Conservation (phyloP, 2,888 invertebrate species). For the Trisateles emortualis region DNA sequence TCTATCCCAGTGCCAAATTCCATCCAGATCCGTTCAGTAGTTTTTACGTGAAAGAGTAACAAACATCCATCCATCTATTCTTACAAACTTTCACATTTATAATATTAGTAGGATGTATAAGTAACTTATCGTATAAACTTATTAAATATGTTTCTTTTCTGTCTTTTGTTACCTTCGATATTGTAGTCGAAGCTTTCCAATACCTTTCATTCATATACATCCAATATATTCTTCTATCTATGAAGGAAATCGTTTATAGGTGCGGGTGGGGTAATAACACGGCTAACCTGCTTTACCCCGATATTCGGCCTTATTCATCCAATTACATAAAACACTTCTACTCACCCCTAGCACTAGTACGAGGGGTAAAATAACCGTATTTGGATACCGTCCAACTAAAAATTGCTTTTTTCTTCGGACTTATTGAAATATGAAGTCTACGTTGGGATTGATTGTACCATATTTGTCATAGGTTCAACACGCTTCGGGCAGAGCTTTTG, state of each 20-base stretch:
- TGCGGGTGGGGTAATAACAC: slow-evolving; percentile 30
- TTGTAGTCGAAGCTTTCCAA: slow-evolving; percentile 7
- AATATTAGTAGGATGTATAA: too few species aligned
- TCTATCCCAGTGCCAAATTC: too few species aligned
- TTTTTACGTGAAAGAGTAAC: too few species aligned
- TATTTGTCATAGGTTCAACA: slow-evolving; percentile 55
- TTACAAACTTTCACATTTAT: too few species aligned
- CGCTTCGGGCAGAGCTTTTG: slow-evolving; percentile 43
- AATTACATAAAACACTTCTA: slow-evolving; percentile 42
- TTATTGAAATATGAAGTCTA: slow-evolving; percentile 57
- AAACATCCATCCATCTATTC: too few species aligned
- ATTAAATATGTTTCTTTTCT: too few species aligned
- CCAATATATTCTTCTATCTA: slow-evolving; percentile 25
- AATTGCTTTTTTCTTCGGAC: slow-evolving; percentile 57
- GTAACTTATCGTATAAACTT: too few species aligned
- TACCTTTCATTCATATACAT: slow-evolving; percentile 12
- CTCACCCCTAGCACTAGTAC: slow-evolving; percentile 15
- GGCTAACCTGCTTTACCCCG: slow-evolving; percentile 28
- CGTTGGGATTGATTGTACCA: slow-evolving; percentile 43
- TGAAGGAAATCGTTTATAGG: slow-evolving; percentile 26
- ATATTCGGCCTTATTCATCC: slow-evolving; percentile 29
- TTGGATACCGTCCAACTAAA: slow-evolving; percentile 63
- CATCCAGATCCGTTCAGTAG: too few species aligned
- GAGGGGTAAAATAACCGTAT: slow-evolving; percentile 50
- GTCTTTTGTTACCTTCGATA: not conserved